These are phyloP conservation scores for Parasteatoda tepidariorum DNA, from an alignment of 1,140 invertebrate species.

Conservation along the genomic window DNA sequence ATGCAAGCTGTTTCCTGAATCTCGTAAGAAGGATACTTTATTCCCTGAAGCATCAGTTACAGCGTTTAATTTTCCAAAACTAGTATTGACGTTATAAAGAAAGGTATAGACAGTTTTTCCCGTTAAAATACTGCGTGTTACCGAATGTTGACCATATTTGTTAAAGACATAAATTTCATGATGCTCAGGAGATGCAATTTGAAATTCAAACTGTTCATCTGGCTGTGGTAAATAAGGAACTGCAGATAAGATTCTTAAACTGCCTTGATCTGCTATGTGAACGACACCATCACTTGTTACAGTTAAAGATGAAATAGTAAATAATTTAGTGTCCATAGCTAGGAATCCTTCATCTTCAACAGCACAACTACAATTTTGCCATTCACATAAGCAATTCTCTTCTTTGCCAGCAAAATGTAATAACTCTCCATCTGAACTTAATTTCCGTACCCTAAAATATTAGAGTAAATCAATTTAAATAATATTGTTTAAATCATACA, in stretches of 20 bases:
- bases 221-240: conserved; percentile 90
- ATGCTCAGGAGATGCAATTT: conserved; percentile 94
- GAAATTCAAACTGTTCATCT: conserved; percentile 82
- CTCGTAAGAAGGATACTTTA: conserved; percentile 84
- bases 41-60: conserved; percentile 94
- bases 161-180: conserved; percentile 97
- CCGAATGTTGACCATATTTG: conserved; percentile 92
- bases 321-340: conserved; percentile 77
- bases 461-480: not conserved
- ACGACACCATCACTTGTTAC: conserved; percentile 94
- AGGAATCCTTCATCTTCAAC: conserved; percentile 57
- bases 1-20: conserved; percentile 89
- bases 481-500: too few relatives aligned
- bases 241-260: conserved; percentile 84
- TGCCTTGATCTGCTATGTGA: conserved; percentile 94
- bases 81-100: conserved; percentile 95
- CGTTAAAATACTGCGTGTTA: conserved; percentile 92
- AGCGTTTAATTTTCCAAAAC: conserved; percentile 91
- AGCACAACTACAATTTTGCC: conserved; percentile 62
- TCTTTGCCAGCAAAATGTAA: conserved; percentile 86
- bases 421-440: conserved; percentile 92
- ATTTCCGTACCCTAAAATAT: conserved; percentile 77
- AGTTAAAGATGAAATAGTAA: conserved; percentile 91
- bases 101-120: conserved; percentile 92
- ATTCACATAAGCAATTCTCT: conserved; percentile 55